These are phyloP conservation scores for Scaptomyza flava DNA, from an alignment of 2,888 invertebrate species.

Conservation along the genomic window DNA sequence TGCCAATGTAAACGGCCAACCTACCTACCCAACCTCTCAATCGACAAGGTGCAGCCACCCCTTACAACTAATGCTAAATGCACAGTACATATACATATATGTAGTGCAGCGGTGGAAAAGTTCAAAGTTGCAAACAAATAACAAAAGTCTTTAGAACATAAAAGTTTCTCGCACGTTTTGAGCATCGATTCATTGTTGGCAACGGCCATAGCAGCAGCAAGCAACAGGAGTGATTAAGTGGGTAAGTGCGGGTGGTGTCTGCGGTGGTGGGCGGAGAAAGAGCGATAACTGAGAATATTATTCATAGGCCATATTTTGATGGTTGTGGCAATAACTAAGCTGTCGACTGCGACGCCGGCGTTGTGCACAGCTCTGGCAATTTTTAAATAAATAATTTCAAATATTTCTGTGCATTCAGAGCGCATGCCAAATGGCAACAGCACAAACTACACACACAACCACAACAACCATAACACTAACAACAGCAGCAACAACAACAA, in stretches of 20 bases:
- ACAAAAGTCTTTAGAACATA: conserved; percentile 63
- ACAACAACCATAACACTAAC: conserved; percentile 11
- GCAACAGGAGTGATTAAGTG: conserved; percentile 13
- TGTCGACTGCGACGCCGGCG: conserved; percentile 35
- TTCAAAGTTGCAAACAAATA: conserved; percentile 65
- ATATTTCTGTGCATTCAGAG: conserved; percentile 77
- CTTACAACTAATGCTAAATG: conserved; percentile 9
- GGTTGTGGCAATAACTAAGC: conserved; percentile 62
- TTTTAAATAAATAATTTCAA: conserved; percentile 75
- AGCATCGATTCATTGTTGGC: conserved; percentile 27
- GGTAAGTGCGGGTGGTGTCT: neutral
- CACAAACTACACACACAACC: conserved; percentile 19
- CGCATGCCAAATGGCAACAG: conserved; percentile 65
- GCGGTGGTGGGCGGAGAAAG: neutral
- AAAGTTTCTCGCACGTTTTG: conserved; percentile 76
- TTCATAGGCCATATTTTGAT: conserved; percentile 68
- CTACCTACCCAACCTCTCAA: neutral
- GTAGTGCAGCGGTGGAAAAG: conserved; percentile 51
- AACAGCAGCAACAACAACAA: conserved; percentile 22
- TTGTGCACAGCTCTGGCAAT: conserved; percentile 49
- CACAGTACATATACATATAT: neutral
- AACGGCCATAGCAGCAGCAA: conserved; percentile 3
- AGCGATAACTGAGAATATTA: conserved; percentile 43
- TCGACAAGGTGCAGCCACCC: neutral
- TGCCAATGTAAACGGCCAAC: conserved; percentile 19